Conservation (phyloP, 2,797 vertebrate genomes). For the Chromobotia macracanthus region DNA sequence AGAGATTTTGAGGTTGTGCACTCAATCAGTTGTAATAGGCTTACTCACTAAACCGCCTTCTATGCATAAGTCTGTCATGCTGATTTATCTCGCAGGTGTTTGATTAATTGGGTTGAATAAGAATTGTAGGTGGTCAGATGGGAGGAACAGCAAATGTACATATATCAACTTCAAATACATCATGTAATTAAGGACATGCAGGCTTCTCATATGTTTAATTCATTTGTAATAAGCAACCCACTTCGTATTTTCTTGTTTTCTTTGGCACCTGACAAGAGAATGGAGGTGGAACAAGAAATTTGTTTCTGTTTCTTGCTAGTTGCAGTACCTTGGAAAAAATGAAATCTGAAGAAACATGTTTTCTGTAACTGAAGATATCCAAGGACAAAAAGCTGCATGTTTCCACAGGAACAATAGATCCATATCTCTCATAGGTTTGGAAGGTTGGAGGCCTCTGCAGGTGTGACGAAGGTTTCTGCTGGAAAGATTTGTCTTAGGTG, state of each 20-base stretch:
- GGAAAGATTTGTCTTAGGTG: not conserved
- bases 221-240: not conserved
- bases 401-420: not conserved
- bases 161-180: not conserved
- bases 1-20: not conserved
- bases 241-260: slow-evolving; percentile 1
- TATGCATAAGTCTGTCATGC: not conserved
- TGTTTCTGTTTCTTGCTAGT: not conserved
- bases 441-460: not conserved
- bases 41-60: not conserved
- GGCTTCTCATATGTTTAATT: not conserved
- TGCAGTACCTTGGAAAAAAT: slow-evolving; percentile 2
- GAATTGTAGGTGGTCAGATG: not conserved
- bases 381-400: not conserved
- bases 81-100: not conserved
- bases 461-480: not conserved
- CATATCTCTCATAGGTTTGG: not conserved
- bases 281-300: not conserved
- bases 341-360: slow-evolving; percentile 8
- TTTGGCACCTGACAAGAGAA: not conserved
- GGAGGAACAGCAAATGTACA: not conserved
- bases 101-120: not conserved
- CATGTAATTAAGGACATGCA: not conserved
- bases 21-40: not conserved
- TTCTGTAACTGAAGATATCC: not conserved